Evolutionary conservation across 2,888 invertebrate species (phyloP).

Genomic region (Pelosia muscerda): DNA sequence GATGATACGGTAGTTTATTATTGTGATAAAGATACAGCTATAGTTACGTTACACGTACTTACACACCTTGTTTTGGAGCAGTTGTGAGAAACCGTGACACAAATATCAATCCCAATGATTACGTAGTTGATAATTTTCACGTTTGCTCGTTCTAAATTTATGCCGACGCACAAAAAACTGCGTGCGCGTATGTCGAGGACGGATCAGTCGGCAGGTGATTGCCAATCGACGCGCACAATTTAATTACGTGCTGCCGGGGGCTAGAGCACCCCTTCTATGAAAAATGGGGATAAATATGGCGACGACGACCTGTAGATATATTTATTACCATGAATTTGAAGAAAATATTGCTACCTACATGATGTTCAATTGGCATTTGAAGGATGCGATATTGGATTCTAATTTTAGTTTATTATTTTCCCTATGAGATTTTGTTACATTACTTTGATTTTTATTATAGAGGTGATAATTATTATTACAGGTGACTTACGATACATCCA

Average conservation of each 20-base stretch:
- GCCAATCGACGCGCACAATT: slow-evolving; percentile 53
- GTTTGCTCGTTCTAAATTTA: not conserved
- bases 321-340: not conserved
- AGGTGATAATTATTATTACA: no score
- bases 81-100: not conserved
- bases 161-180: slow-evolving; percentile 9
- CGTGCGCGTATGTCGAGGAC: slow-evolving; percentile 20
- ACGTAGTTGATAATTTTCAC: not conserved
- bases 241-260: slow-evolving; percentile 39
- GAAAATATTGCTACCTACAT: not conserved
- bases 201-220: slow-evolving; percentile 55
- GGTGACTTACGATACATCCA: no score
- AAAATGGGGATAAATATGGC: slow-evolving; percentile 9
- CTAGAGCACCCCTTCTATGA: slow-evolving; percentile 10
- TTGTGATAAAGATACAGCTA: no score
- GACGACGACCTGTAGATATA: not conserved
- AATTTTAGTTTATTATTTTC: no score
- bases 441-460: no score
- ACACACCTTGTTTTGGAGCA: not conserved
- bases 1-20: no score
- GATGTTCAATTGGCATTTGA: no score
- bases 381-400: no score
- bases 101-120: not conserved
- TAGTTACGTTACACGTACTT: no score
- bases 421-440: no score